Evolutionary conservation across 2,113 vertebrate species (phyloP).

Genomic region (Onychorhynchus coronatus): DNA sequence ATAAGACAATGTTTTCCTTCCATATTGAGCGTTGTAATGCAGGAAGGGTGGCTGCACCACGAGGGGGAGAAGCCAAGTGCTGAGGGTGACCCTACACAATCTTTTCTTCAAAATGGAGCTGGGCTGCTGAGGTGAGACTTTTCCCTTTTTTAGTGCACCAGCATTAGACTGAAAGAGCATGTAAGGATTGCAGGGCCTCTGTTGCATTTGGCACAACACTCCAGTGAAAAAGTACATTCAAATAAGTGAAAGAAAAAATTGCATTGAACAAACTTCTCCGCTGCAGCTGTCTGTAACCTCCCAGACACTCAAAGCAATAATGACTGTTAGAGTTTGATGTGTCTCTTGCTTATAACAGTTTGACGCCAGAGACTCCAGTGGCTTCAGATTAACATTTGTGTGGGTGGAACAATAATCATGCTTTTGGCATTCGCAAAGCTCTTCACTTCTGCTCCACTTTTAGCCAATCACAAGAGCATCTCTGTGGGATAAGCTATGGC

Average conservation of each 20-base stretch:
- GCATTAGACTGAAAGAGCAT: neutral
- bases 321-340: neutral
- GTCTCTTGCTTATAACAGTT: neutral
- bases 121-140: neutral
- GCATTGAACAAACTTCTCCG: neutral
- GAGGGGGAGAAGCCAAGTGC: neutral
- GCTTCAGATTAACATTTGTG: neutral
- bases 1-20: neutral
- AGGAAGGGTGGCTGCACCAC: neutral
- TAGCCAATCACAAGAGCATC: neutral
- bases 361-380: neutral
- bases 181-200: neutral
- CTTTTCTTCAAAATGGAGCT: neutral
- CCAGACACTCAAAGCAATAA: neutral
- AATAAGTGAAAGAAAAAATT: neutral
- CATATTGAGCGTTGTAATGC: neutral
- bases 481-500: rapidly evolving
- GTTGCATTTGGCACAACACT: neutral
- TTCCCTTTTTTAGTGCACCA: neutral
- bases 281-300: neutral
- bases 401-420: neutral
- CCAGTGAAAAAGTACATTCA: neutral
- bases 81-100: neutral
- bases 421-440: neutral
- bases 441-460: neutral